phyloP scores from a whole-genome alignment of 1,140 invertebrate species.

The Melanaphis sacchari region DNA sequence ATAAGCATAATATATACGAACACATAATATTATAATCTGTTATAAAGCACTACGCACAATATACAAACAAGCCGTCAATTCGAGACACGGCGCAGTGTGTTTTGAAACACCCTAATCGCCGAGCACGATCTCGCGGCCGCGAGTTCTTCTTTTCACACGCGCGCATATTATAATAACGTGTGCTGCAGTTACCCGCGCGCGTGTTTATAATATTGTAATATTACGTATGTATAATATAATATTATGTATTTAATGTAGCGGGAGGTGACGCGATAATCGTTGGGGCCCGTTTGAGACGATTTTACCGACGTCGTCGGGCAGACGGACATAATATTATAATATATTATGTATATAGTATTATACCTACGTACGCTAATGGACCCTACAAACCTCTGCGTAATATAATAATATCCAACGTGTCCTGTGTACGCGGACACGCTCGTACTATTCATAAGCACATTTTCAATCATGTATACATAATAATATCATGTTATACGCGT shows the following conservation, averaged over 20 bases:
- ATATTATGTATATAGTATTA: too few species aligned
- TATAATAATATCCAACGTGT: not conserved
- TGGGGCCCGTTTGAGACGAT: not conserved
- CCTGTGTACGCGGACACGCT: not conserved
- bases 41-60: not conserved
- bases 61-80: constrained; percentile 36
- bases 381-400: too few species aligned
- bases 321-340: not conserved
- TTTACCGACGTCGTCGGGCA: constrained; percentile 15
- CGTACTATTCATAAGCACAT: not conserved
- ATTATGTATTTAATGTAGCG: not conserved
- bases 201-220: not conserved
- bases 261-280: constrained; percentile 33
- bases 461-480: not conserved
- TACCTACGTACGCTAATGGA: not conserved
- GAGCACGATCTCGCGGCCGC: not conserved
- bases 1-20: not conserved
- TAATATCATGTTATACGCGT: not conserved
- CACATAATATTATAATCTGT: not conserved
- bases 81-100: not conserved
- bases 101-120: constrained; percentile 26
- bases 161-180: not conserved
- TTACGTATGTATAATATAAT: not conserved
- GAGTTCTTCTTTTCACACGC: constrained; percentile 29
- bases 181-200: not conserved